Evolutionary conservation across 2,888 invertebrate species (phyloP), one percentile per base, ranked within the genome.

Genomic region (Parthenolecanium corni): DNA sequence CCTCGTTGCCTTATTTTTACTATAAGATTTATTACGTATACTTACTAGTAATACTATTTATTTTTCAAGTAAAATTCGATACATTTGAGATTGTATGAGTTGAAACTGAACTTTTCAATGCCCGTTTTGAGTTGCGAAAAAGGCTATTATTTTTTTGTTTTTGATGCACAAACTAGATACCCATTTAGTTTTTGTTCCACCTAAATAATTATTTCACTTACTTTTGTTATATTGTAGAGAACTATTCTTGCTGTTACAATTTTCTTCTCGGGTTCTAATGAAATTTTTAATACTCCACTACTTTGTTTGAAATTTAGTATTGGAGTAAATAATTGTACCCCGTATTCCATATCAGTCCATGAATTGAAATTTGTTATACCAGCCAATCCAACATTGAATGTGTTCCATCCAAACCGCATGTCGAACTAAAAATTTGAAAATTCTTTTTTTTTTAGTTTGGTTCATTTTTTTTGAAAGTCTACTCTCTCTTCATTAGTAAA

Each of bases 251-350:
- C 70, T 71, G 88, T 85, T 4, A 84, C 80, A 68, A 86, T 83
- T 57, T 89, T 75, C 23, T 66, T 64, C 20, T 81, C 80, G 36
- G 80, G 76, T 11, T 49, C 51, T 3, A 78, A 76, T 64, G 81
- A 79, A 1, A 86, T 76, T 71, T 87, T 88, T 0, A 82, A 77
- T 1, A 86, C 82, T 9, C 85, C 76, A 0, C 88, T 88, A 69
- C 85, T 87, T 70, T 87, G 83, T 70, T 86, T 82, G 67, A 87
- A 84, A 3, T 84, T 83, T 69, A 82, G 80, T n/a, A 89, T 73
- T 0, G 89, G 89, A 0, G 88, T 86, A 70, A 82, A 86, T 44
- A 89, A 74, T 68, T 84, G 81, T 72, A 86, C 87, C 0, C 84
- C 79, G 72, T 89, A 88, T 66, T 87, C 83, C 67, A 89, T 86